Percentiles rank a stretch among this genome's conserved stretches.
Evolutionary conservation across 2,113 vertebrate genomes (phyloP).

Genomic region (Spea bombifrons): DNA sequence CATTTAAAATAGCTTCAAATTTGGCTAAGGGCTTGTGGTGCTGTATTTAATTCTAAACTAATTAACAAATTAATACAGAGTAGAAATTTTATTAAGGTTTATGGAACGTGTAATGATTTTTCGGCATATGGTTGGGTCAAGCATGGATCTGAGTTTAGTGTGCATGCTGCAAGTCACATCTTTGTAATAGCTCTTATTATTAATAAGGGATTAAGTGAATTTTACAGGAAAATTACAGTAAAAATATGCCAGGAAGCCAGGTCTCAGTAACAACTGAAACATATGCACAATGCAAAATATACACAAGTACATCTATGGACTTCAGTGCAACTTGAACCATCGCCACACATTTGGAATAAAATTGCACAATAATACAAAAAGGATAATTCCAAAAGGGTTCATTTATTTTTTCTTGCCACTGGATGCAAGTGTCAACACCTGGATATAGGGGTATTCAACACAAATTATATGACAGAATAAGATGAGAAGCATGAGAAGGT

Average conservation of each 20-base stretch:
- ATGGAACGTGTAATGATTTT: background rate
- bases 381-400: no score
- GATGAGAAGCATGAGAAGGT: no score
- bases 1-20: constrained; percentile 32
- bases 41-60: constrained; percentile 29
- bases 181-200: background rate
- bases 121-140: background rate
- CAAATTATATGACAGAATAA: no score
- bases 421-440: no score
- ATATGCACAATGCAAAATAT: background rate
- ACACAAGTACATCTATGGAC: no score
- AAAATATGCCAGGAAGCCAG: background rate
- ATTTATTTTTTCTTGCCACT: no score
- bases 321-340: no score
- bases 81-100: constrained; percentile 2
- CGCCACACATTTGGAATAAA: no score
- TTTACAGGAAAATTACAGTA: background rate
- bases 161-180: background rate
- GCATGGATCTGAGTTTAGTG: constrained; percentile 7
- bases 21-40: constrained; percentile 16
- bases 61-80: constrained; percentile 35
- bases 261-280: background rate
- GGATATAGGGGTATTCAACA: no score
- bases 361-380: no score
- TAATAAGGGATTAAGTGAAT: background rate